Evolutionary conservation across 2,113 vertebrate genomes (phyloP), one percentile per base, ranked within the genome.

Genomic region (Scomber colias): DNA sequence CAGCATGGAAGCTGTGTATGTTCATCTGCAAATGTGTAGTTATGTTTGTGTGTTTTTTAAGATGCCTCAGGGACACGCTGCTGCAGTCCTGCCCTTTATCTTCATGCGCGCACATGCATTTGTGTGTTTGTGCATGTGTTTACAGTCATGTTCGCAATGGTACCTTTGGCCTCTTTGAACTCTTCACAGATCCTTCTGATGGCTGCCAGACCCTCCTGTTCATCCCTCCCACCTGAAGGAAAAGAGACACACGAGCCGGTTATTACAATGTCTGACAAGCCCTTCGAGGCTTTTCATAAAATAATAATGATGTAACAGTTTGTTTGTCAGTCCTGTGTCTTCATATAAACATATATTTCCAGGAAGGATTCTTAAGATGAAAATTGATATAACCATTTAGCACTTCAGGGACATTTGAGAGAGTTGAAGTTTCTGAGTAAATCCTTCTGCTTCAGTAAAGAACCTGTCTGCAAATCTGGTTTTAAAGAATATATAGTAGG

Each of bases 111-210:
- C 12, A n/a, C 31, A 59, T 45, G 35, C 10, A 53, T 62, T 21
- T 53, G 50, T 50, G 17, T 75, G 40, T 66, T 11, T 48, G 51
- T 40, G 71, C 5, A 30, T 48, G 61, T 61, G 55, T 45, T 57
- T 60, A 57, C 16, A 13, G 44, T 61, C 45, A 21, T 77, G 62
- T 85, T 67, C 30, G 24, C 46, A 50, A 21, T 30, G 19, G 68
- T 92, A 97, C 97, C 97, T 95, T 95, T 95, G 89, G 91, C 90
- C 77, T 94, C 89, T 88, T 88, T 89, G 51, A 92, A 91, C 83
- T 96, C 96, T 84, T 95, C 89, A 84, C 92, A 83, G 77, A 97
- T 95, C 87, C 83, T 92, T 67, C 65, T 94, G 86, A 96, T 88
- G 0, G 84, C 95, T 46, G 93, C 82, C 73, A 89, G 92, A 85